Base-by-base conservation (phyloP, 1,140 invertebrate species). In the Mamestra configurata region DNA sequence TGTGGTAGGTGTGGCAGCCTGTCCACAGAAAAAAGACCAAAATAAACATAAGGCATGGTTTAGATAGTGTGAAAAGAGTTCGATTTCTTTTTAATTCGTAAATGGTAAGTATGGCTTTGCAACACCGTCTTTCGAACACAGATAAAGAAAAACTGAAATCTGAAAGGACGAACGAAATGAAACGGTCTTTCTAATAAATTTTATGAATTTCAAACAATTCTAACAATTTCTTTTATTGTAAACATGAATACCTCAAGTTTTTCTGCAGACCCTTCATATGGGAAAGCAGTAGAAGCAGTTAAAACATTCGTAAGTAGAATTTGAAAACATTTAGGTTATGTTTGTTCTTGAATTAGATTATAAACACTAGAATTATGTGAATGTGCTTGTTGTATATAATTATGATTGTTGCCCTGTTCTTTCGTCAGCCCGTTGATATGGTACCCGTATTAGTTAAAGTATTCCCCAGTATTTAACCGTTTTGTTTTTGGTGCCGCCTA, bases 271-370 rank as follows among this genome's bases (percentile, higher is more conserved):
- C 15, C 57, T 8, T 24, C 51, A 24, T 59, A 24, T 40, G 24
- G 27, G 35, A 82, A 72, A 43, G 27, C 18, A 40, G 43, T 10
- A 20, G 88, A 84, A 66, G 79, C 84, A 55, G 84, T 86, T 13
- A 94, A 94, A 89, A 92, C 90, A 20, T 91, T 93, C 87, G 92
- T 93, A 87, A 89, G 92, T 91, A 80, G 68, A 13, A 35, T 51
- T 73, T 79, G 72, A 72, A 43, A 49, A 37, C 0, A 72, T 76
- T 73, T 73, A 92, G 90, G 91, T 93, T 93, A 94, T 89, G 85
- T 92, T 89, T 86, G 78, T 57, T 68, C 55, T 57, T 82, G 57
- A 73, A n/a, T 61, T 35, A 61, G 15, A 43, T 20, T 22, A 4
- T 18, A 51, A 76, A 61, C 13, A 37, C 15, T 40, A 40, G 13